Evolutionary conservation across 1,140 invertebrate species (phyloP).

Genomic region (Camponotus floridanus): DNA sequence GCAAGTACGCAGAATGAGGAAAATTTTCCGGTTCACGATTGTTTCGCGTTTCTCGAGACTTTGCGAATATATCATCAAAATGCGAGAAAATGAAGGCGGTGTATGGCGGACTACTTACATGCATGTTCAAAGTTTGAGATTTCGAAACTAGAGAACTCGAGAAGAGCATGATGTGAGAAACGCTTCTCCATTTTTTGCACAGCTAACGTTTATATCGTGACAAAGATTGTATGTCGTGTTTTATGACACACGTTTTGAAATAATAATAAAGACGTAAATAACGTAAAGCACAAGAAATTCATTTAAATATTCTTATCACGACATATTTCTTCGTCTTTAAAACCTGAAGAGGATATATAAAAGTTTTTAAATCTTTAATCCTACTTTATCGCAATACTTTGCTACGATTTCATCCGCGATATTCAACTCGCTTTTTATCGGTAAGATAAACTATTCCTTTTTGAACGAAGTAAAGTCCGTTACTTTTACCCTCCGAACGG

Average conservation of each 20-base stretch:
- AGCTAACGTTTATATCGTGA: conserved; percentile 10
- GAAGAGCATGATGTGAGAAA: not conserved
- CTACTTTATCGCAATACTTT: not conserved
- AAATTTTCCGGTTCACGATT: conserved; percentile 66
- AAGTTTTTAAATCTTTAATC: not conserved
- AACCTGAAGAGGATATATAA: not conserved
- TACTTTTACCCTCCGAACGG: conserved; percentile 31
- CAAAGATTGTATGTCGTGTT: conserved; percentile 14
- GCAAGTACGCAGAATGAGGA: conserved; percentile 51
- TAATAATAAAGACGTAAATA: conserved; percentile 31
- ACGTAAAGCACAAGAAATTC: conserved; percentile 11
- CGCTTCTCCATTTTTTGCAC: not conserved
- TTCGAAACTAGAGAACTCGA: conserved; percentile 47
- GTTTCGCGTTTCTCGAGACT: conserved; percentile 53
- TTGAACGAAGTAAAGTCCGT: conserved; percentile 50
- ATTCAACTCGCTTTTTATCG: conserved; percentile 30
- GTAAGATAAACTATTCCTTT: not conserved
- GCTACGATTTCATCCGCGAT: not conserved
- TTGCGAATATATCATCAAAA: conserved; percentile 62
- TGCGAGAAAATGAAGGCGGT: conserved; percentile 59
- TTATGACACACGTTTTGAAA: conserved; percentile 20
- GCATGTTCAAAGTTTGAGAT: conserved; percentile 64
- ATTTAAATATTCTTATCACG: conserved; percentile 4
- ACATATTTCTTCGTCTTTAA: conserved; percentile 7
- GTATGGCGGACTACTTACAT: conserved; percentile 52